Conservation (phyloP, 2,113 vertebrate genomes). For the Pelecanus crispus region DNA sequence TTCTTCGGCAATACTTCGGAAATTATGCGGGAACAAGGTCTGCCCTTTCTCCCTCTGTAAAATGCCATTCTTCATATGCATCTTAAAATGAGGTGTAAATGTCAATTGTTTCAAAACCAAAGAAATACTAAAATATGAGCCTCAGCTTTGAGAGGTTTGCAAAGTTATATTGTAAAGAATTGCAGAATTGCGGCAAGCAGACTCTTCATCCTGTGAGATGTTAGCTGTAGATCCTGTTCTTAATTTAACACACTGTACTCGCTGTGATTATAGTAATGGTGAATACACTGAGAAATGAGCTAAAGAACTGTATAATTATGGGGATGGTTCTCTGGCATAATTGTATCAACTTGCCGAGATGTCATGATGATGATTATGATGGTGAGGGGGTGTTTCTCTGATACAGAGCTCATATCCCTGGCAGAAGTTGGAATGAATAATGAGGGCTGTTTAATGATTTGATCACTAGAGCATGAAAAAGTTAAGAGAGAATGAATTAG, state of each 20-base stretch:
- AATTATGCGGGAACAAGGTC: not conserved
- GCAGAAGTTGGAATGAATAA: constrained; percentile 67
- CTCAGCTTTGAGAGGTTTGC: constrained; percentile 28
- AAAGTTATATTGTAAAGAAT: constrained; percentile 32
- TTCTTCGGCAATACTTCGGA: not conserved
- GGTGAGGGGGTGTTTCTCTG: constrained; percentile 50
- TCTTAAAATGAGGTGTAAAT: not conserved
- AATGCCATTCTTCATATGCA: not conserved
- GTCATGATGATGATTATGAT: constrained; percentile 47
- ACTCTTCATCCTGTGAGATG: constrained; percentile 38
- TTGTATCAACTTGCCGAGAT: constrained; percentile 58
- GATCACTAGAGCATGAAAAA: constrained; percentile 62
- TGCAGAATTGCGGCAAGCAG: constrained; percentile 53
- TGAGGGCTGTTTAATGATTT: constrained; percentile 64
- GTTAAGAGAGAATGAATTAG: constrained; percentile 50
- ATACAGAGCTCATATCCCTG: constrained; percentile 61
- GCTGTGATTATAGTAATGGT: constrained; percentile 66
- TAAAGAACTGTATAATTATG: constrained; percentile 57
- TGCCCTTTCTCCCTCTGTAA: not conserved
- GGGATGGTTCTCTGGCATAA: constrained; percentile 62
- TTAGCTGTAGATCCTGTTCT: constrained; percentile 64
- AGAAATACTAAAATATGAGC: not conserved
- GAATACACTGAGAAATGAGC: constrained; percentile 59
- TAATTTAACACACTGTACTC: constrained; percentile 69
- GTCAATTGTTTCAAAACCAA: constrained; percentile 40